Percentiles rank a stretch among this genome's conserved stretches.
These are phyloP conservation scores for Carapus acus DNA, from an alignment of 2,797 vertebrate species.

Conservation along the genomic window DNA sequence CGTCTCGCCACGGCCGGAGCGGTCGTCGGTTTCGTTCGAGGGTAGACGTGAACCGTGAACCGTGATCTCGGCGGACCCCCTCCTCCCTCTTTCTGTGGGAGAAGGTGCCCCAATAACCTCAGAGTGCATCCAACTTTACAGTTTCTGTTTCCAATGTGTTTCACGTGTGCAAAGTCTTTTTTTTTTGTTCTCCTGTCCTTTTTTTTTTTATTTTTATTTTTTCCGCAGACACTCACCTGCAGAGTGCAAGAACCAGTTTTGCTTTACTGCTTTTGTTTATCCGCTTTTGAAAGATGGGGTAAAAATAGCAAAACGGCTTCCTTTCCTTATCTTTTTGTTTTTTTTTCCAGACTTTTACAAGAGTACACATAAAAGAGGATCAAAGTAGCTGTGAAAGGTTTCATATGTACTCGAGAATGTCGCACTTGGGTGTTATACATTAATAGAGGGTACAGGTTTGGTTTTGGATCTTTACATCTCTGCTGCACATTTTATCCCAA, in stretches of 20 bases:
- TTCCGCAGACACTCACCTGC: no score
- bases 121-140: slow-evolving; percentile 34
- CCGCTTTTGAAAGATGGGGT: slow-evolving; percentile 49
- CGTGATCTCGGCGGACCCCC: no score
- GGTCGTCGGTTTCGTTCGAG: slow-evolving; percentile 34
- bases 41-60: slow-evolving; percentile 24
- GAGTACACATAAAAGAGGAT: slow-evolving; percentile 71
- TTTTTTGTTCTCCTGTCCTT: no score
- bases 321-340: slow-evolving; percentile 47
- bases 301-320: slow-evolving; percentile 42
- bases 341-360: slow-evolving; percentile 60
- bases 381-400: slow-evolving; percentile 70
- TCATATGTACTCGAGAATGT: slow-evolving; percentile 68
- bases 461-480: slow-evolving; percentile 62
- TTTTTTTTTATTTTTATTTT: slow-evolving; percentile 14
- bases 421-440: slow-evolving; percentile 68
- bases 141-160: slow-evolving; percentile 36
- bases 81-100: slow-evolving; percentile 13
- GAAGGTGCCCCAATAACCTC: slow-evolving; percentile 19
- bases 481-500: slow-evolving; percentile 46
- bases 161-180: slow-evolving; percentile 28
- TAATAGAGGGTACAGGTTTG: slow-evolving; percentile 59
- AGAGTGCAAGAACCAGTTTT: slow-evolving; percentile 27
- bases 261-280: slow-evolving; percentile 36
- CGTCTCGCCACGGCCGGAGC: slow-evolving; percentile 29